These are phyloP conservation scores for Euproctis similis DNA, from an alignment of 2,888 invertebrate species.

Conservation along the genomic window DNA sequence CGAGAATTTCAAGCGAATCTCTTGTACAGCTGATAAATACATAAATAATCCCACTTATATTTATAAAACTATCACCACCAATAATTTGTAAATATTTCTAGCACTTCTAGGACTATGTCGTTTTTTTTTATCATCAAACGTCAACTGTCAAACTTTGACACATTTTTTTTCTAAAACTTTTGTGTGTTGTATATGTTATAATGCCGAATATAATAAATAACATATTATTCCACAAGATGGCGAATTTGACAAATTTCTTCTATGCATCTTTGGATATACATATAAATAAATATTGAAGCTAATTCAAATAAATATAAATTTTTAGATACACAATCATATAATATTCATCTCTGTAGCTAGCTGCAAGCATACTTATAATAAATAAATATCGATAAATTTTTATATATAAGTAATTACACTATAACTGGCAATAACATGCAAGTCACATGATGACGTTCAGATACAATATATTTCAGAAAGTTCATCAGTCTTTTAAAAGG, in stretches of 20 bases:
- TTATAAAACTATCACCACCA: constrained; percentile 7
- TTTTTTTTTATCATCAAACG: too few species aligned
- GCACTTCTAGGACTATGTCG: too few species aligned
- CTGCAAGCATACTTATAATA: constrained; percentile 7
- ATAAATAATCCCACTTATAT: constrained; percentile 2
- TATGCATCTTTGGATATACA: constrained; percentile 3
- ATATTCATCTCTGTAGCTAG: constrained; percentile 6
- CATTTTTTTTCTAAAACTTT: neutral
- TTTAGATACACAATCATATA: constrained; percentile 8
- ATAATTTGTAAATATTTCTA: constrained; percentile 9
- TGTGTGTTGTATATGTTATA: too few species aligned
- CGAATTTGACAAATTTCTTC: constrained; percentile 3
- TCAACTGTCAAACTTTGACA: too few species aligned
- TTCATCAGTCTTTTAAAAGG: constrained; percentile 57
- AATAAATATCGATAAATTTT: too few species aligned
- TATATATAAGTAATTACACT: too few species aligned
- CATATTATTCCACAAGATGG: too few species aligned
- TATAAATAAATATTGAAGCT: constrained; percentile 6
- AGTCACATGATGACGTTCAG: too few species aligned
- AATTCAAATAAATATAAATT: constrained; percentile 2
- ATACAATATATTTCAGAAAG: too few species aligned
- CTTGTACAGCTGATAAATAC: neutral
- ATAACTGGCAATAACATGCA: constrained; percentile 11
- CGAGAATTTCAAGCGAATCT: neutral
- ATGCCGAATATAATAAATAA: too few species aligned